phyloP scores from a whole-genome alignment of 2,113 vertebrate species.

The Cariama cristata region DNA sequence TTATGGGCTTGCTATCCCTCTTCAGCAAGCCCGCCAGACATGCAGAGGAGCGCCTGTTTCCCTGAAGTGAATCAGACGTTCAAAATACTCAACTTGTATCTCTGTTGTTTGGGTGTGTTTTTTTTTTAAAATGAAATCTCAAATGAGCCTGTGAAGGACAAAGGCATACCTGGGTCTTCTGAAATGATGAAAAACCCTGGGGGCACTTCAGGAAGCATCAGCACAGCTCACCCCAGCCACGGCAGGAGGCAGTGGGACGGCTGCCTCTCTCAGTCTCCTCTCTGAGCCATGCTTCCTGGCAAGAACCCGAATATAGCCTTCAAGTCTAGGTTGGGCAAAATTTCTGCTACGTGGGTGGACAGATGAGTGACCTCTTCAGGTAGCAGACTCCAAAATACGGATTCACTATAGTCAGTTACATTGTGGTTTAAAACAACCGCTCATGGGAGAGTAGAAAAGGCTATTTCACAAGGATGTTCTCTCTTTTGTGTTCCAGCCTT shows the following conservation, averaged over 20 bases:
- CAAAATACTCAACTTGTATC: background rate
- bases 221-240: rapidly evolving
- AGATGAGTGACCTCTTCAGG: background rate
- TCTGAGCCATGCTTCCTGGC: background rate
- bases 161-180: background rate
- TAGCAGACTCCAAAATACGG: background rate
- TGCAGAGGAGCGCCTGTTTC: background rate
- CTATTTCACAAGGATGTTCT: background rate
- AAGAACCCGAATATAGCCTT: background rate
- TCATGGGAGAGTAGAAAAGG: background rate
- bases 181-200: rapidly evolving
- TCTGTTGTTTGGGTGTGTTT: background rate
- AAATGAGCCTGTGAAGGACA: background rate
- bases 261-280: background rate
- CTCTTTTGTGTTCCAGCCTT: background rate
- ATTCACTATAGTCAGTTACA: background rate
- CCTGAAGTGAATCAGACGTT: background rate
- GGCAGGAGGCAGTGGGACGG: rapidly evolving
- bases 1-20: background rate
- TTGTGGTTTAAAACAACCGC: background rate
- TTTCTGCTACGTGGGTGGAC: background rate
- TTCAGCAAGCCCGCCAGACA: background rate
- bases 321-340: background rate
- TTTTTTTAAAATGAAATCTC: background rate
- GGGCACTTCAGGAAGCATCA: background rate